Evolutionary conservation across 2,888 invertebrate genomes (phyloP), one percentile per base, ranked within the genome.

Genomic region (Drosophila yooni): DNA sequence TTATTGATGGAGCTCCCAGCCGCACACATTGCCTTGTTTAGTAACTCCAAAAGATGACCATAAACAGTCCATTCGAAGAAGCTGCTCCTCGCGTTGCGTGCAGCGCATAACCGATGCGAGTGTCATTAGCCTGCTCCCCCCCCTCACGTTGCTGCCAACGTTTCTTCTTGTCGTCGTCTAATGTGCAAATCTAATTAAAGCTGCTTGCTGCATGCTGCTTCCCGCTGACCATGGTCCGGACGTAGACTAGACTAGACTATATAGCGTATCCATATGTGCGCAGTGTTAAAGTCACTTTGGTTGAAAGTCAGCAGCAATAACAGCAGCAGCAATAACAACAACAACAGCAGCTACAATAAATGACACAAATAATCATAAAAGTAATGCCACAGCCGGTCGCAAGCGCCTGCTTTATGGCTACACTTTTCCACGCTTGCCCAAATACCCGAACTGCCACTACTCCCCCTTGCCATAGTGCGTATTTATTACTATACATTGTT

Each of bases 361-460:
- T 82, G 82, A 83, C 89, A 88, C 91, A 92, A 92, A 92, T 92
- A 91, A 91, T 92, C 92, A 91, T 91, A 91, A 92, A 91, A 91
- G 82, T 90, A 88, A 88, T 88, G 73, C 86, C 86, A 74, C 77
- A 88, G 89, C 76, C 82, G 71, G 68, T 74, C 74, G 67, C 48
- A 67, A 65, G 74, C 69, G 74, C 67, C 81, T 74, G 81, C 53
- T 68, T 79, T 70, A 72, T 62, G 58, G 83, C 76, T 70, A 72
- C 65, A 66, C 81, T 77, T 81, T 81, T 52, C 65, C 54, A 61
- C 60, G 58, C 61, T 73, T 54, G 36, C 52, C 38, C 74, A 66
- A 72, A 77, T 68, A 64, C 69, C 73, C 85, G 68, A 85, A 74
- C 64, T 56, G 82, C 73, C 60, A 63, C 64, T 21, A 48, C 8